phyloP scores from a whole-genome alignment of 1,140 invertebrate species.

The Heliconius eleuchia region DNA sequence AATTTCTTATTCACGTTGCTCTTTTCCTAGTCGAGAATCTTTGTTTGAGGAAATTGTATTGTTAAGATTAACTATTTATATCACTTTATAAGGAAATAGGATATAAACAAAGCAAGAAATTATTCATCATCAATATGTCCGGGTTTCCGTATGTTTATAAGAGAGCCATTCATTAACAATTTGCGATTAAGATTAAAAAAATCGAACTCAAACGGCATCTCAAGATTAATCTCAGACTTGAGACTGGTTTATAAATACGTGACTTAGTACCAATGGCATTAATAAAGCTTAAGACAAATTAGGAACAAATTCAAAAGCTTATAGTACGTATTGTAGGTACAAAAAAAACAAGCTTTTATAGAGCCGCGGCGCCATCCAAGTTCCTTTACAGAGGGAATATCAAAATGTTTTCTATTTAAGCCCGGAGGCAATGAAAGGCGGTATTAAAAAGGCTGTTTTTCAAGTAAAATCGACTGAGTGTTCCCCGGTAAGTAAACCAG shows the following conservation, averaged over 20 bases:
- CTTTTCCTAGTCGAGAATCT: neutral
- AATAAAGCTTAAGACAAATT: no score
- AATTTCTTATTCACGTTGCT: conserved; percentile 9
- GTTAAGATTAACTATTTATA: conserved; percentile 8
- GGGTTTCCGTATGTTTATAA: neutral
- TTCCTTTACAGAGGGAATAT: conserved; percentile 19
- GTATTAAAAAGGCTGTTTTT: conserved; percentile 28
- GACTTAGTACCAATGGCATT: no score
- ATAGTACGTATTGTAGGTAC: neutral
- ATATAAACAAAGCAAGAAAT: neutral
- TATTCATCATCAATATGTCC: neutral
- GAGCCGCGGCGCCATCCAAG: neutral
- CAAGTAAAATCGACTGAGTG: conserved; percentile 23
- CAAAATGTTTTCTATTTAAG: conserved; percentile 23
- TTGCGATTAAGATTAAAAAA: neutral
- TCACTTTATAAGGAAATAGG: neutral
- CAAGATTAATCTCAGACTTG: no score
- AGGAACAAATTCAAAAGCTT: neutral
- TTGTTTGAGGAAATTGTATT: conserved; percentile 2
- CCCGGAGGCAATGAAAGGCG: conserved; percentile 14
- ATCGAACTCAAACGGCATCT: no score
- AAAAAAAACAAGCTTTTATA: neutral
- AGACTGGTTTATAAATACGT: no score
- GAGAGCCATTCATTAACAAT: neutral
- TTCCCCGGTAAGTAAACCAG: conserved; percentile 34